Evolutionary conservation across 2,797 vertebrate genomes (phyloP), one percentile per base, ranked within the genome.

Genomic region (Eptatretus atami): DNA sequence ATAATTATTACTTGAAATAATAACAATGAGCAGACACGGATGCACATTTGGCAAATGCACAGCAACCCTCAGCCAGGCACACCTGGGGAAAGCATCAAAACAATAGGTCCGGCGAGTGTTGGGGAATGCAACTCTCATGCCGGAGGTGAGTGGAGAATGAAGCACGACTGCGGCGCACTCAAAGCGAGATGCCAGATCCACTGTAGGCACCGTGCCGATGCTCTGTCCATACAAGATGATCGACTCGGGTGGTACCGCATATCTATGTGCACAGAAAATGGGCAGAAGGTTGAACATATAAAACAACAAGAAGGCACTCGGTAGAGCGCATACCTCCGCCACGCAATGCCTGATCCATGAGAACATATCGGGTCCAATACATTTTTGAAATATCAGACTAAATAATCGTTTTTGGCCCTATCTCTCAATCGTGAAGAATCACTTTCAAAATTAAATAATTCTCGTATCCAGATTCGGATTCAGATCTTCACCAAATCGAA

Each of bases 21-120:
- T 44, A 44, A 44, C 6, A 44, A 44, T 44, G 31, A 44, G 6
- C 31, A 44, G 31, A 44, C 31, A 44, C 19, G 19, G 11, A 25
- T 13, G 55, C n/a, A 53, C 13, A 25, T 65, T 31, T n/a, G 14
- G 2, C 63, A 31, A 31, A 19, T 57, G 15, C 52, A 14, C 11
- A 55, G 1, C n/a, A 14, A 13, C 52, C 11, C 15, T 57, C 13
- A 53, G 52, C 11, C 9, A 10, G 6, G 73, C 79, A 6, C 68
- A 93, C 88, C 88, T 95, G 67, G 88, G 88, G 66, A 95, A 95
- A 65, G 84, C 84, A 67, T 95, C 88, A 53, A 92, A 95, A 73
- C 88, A 95, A 71, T 93, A 95, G 1, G 88, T 95, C 71, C 88
- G 92, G 72, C 88, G 80, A 6, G 84, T 87, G 60, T 90, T 82